These are phyloP conservation scores for Drosophila pandora DNA, from an alignment of 1,140 invertebrate species.

Conservation along the genomic window DNA sequence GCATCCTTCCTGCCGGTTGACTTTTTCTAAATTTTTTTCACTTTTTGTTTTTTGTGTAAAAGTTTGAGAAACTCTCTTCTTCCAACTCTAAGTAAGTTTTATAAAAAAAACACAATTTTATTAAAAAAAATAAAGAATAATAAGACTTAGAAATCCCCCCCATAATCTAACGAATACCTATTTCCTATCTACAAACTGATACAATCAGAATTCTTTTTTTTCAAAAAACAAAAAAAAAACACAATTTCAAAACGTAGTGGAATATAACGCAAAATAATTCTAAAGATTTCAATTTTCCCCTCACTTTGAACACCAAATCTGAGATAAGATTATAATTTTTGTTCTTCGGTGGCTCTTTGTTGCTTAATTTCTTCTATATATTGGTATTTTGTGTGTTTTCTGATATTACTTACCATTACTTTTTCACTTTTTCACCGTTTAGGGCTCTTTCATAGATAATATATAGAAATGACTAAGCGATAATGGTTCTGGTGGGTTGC, in stretches of 20 bases:
- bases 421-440: background rate
- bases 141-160: slow-evolving; percentile 8
- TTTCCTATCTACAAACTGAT: slow-evolving; percentile 29
- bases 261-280: slow-evolving; percentile 18
- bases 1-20: background rate
- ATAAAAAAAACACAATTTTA: no score
- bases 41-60: background rate
- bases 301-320: background rate
- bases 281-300: slow-evolving; percentile 27
- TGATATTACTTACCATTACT: slow-evolving; percentile 1
- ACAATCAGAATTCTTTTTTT: slow-evolving; percentile 16
- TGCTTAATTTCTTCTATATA: slow-evolving; percentile 13
- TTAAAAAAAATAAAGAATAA: background rate
- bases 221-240: no score
- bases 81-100: no score
- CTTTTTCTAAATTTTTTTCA: background rate
- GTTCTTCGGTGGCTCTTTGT: slow-evolving; percentile 25
- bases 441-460: slow-evolving; percentile 10
- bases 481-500: background rate
- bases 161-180: slow-evolving; percentile 28
- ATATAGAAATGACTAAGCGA: slow-evolving; percentile 19
- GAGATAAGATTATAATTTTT: slow-evolving; percentile 35
- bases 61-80: background rate
- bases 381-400: background rate
- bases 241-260: slow-evolving; percentile 30